These are phyloP conservation scores for Lepus timidus DNA, from an alignment of 2,113 vertebrate species.

Conservation along the genomic window DNA sequence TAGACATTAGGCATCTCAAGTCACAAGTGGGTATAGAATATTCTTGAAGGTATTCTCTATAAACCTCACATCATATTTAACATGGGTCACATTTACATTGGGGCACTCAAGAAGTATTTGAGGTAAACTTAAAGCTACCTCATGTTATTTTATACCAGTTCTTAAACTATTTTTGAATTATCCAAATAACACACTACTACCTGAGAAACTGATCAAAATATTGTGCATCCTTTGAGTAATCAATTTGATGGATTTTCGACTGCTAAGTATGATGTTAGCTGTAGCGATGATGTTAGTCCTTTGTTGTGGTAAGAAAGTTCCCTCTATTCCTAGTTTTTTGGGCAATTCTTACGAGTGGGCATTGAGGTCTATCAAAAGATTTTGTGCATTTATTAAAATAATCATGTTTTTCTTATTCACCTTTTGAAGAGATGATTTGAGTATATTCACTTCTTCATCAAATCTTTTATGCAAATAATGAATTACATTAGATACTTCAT, in stretches of 20 bases:
- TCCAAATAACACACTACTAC: neutral
- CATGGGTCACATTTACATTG: neutral
- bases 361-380: neutral
- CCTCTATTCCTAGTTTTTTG: too few relatives aligned
- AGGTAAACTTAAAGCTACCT: neutral
- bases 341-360: neutral
- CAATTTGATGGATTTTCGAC: too few relatives aligned
- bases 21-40: slow-evolving; percentile 5
- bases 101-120: neutral
- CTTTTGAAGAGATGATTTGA: neutral
- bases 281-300: neutral
- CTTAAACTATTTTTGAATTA: slow-evolving; percentile 45
- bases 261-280: neutral
- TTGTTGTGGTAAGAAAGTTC: too few relatives aligned
- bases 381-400: neutral
- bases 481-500: neutral
- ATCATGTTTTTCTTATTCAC: neutral
- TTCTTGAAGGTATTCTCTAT: neutral
- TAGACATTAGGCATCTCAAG: slow-evolving; percentile 1
- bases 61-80: neutral
- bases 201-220: too few relatives aligned
- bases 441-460: neutral
- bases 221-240: too few relatives aligned
- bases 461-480: neutral
- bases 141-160: slow-evolving; percentile 32